Base-by-base conservation (phyloP, 1,140 invertebrate species). In the Meloidogyne exigua region DNA sequence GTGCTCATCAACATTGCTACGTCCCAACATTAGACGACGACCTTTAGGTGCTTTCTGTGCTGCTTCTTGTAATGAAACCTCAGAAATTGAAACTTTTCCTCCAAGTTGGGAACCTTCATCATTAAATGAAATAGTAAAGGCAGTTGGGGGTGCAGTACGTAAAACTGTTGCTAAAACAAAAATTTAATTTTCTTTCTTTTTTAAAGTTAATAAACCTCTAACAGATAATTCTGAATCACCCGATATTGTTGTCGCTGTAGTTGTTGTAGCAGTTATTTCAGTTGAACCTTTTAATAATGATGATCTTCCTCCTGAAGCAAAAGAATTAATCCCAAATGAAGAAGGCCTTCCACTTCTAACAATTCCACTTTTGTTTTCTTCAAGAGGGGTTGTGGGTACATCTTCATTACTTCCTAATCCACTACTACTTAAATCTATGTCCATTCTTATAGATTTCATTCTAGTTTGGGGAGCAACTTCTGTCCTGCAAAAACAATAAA, bases 381-480 rank as follows among this genome's bases (percentile, higher is more conserved):
- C n/a, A 21, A 21, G 13, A 77, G 32, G 66, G 21, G 68, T 69
- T 49, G 68, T 69, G 70, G 73, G 44, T 67, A 44, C n/a, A 72
- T 15, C 15, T n/a, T n/a, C n/a, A 32, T 3, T 32, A 57, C n/a
- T 57, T n/a, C 18, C 49, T n/a, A 66, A 49, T 18, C 63, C 25
- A 21, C 78, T 21, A 23, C 39, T n/a, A 32, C 70, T 82, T 18
- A 82, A 75, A 65, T 82, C 81, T 64, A 82, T 78, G 36, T 82
- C 81, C 81, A 82, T 82, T 18, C 81, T 68, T 49, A 82, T 82
- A 18, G 82, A 42, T 68, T 84, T 82, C 67, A 64, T 68, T 39
- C 67, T n/a, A 32, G 68, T 26, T 32, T 71, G 72, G n/a, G 26
- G 21, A 15, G 57, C 2, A 32, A 7, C 7, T 32, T 32, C 28